A percentile compares a stretch with the other conserved stretches of the same genome.
phyloP scores from a whole-genome alignment of 2,113 vertebrate species.

The Theropithecus gelada region DNA sequence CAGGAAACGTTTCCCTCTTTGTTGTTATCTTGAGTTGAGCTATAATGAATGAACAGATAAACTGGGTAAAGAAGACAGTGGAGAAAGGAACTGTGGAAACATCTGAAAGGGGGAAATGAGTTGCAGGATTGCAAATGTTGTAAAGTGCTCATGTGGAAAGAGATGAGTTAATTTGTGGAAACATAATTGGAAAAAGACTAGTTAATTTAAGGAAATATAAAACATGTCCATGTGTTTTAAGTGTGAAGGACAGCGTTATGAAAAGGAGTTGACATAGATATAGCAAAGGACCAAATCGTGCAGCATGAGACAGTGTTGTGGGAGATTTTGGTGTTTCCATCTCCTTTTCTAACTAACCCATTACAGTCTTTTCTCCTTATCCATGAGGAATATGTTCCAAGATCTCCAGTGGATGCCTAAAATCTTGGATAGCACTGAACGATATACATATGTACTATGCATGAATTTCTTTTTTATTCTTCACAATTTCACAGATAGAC shows the following conservation, averaged over 20 bases:
- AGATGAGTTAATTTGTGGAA: not conserved
- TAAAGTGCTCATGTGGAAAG: not conserved
- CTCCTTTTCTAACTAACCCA: not conserved
- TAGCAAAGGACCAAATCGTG: not conserved
- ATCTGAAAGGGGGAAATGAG: not conserved
- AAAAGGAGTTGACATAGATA: not conserved
- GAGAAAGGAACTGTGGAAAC: not conserved
- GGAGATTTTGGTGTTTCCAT: accelerated
- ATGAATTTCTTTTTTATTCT: not conserved
- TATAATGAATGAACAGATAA: not conserved
- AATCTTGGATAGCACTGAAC: not conserved
- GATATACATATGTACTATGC: not conserved
- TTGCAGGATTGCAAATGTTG: not conserved
- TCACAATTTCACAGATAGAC: not conserved
- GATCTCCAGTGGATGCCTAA: not conserved
- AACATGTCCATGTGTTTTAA: not conserved
- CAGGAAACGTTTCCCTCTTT: not conserved
- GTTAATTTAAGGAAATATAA: not conserved
- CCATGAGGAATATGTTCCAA: not conserved
- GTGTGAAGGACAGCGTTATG: not conserved
- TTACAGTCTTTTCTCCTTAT: not conserved
- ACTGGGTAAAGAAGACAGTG: not conserved
- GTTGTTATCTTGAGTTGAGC: not conserved
- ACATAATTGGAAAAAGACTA: not conserved
- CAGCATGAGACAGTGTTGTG: accelerated